These are phyloP conservation scores for Phaethon lepturus DNA, from an alignment of 2,113 vertebrate species.

Conservation along the genomic window DNA sequence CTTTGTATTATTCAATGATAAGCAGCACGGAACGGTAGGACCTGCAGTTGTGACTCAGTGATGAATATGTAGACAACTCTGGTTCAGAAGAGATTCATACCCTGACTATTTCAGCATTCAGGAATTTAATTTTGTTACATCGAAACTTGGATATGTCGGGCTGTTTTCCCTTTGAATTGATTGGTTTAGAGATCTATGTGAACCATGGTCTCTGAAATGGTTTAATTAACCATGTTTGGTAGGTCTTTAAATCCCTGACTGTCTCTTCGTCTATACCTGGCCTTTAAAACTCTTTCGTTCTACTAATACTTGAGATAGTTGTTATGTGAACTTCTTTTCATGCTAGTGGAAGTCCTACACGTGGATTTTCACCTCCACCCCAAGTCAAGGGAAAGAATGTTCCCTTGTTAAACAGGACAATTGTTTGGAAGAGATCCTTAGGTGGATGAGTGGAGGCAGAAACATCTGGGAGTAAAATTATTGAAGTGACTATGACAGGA, in stretches of 20 bases:
- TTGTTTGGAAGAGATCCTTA: not conserved
- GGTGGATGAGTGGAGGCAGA: not conserved
- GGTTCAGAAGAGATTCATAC: not conserved
- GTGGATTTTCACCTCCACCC: not conserved
- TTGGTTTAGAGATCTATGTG: not conserved
- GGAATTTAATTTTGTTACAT: not conserved
- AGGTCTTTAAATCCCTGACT: not conserved
- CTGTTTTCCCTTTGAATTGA: not conserved
- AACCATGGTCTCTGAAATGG: not conserved
- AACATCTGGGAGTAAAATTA: not conserved
- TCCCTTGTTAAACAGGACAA: not conserved
- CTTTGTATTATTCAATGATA: not conserved
- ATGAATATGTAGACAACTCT: not conserved
- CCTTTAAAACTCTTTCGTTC: not conserved
- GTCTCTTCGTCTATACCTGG: not conserved
- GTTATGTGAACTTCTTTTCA: not conserved
- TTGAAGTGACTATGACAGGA: not conserved
- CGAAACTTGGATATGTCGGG: not conserved
- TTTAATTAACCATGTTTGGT: not conserved
- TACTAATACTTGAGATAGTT: not conserved
- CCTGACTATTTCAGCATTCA: not conserved
- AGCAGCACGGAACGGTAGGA: not conserved
- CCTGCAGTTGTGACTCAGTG: not conserved
- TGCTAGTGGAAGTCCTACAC: not conserved
- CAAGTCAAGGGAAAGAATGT: not conserved